These are phyloP conservation scores for Cantharis rufa DNA, from an alignment of 2,888 invertebrate species.

Conservation along the genomic window DNA sequence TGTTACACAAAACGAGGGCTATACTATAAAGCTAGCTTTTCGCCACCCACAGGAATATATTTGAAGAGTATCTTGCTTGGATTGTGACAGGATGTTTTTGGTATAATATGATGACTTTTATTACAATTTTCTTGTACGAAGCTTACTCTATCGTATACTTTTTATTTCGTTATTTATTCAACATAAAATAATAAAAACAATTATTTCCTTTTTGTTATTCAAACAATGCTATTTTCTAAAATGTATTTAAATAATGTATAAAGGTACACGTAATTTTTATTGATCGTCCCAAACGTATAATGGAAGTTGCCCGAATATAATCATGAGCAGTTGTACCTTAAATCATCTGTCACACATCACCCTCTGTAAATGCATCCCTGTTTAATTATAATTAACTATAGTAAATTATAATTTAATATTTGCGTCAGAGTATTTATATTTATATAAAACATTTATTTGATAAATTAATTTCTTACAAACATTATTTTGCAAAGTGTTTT, in stretches of 20 bases:
- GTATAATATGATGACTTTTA: slow-evolving; percentile 20
- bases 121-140: neutral
- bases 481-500: no score
- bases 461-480: no score
- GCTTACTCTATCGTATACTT: neutral
- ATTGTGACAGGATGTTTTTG: slow-evolving; percentile 21
- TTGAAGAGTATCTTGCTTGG: slow-evolving; percentile 19
- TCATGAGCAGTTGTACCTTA: neutral
- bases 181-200: neutral
- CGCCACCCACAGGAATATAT: slow-evolving; percentile 18
- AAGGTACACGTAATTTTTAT: neutral
- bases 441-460: neutral
- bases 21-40: slow-evolving; percentile 19
- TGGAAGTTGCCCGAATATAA: neutral
- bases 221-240: neutral
- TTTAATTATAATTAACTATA: neutral
- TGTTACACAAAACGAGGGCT: slow-evolving; percentile 38
- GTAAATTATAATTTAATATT: neutral
- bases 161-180: slow-evolving; percentile 1
- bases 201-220: neutral
- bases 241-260: neutral
- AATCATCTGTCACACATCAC: neutral
- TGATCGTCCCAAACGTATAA: neutral
- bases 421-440: neutral
- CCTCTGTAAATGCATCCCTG: neutral